These are phyloP conservation scores for Nixonia krombeini DNA, from an alignment of 1,140 invertebrate species.

Conservation along the genomic window DNA sequence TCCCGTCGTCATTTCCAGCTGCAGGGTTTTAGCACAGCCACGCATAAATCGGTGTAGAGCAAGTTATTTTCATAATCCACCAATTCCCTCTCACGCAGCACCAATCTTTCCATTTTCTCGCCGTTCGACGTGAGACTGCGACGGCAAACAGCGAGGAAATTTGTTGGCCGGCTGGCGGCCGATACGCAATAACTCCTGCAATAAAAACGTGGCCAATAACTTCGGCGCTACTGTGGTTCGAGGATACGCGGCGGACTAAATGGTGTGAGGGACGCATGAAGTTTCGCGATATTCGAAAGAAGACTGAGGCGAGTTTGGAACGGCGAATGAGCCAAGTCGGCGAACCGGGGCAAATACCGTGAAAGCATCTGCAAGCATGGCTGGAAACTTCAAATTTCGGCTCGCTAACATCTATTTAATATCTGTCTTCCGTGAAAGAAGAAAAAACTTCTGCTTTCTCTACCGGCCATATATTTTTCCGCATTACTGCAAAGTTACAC, in stretches of 20 bases:
- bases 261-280: conserved; percentile 35
- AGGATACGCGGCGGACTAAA: conserved; percentile 21
- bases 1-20: neutral
- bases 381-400: neutral
- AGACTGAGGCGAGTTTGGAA: conserved; percentile 33
- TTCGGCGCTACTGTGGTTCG: conserved; percentile 33
- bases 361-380: conserved; percentile 15
- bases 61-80: conserved; percentile 37
- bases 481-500: no score
- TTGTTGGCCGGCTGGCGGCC: conserved; percentile 55
- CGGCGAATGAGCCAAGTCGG: conserved; percentile 11
- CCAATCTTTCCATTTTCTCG: conserved; percentile 22
- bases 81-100: conserved; percentile 19
- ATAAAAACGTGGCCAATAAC: conserved; percentile 64
- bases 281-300: conserved; percentile 59
- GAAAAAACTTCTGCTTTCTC: no score
- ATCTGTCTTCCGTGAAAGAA: no score
- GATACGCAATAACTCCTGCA: conserved; percentile 60
- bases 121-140: conserved; percentile 9
- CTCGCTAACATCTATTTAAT: no score
- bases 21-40: neutral
- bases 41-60: conserved; percentile 1
- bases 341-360: conserved; percentile 7
- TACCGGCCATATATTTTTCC: no score
- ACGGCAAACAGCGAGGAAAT: conserved; percentile 54